Evolutionary conservation across 2,888 invertebrate genomes (phyloP), one percentile per base, ranked within the genome.

Genomic region (Diogma glabrata): DNA sequence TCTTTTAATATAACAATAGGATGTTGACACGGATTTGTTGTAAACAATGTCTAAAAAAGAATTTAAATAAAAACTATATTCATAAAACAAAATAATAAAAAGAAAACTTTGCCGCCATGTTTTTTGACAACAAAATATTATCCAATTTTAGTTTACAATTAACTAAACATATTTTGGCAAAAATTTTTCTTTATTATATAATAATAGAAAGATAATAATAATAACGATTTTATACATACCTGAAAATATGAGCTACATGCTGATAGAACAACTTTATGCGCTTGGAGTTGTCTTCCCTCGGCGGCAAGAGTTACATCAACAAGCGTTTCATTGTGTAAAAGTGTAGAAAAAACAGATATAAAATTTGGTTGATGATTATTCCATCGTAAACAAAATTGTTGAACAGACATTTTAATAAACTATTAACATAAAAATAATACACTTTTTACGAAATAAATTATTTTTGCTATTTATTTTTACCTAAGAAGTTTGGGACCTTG

Each of bases 211-310:
- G 26, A 30, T 17, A 46, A 40, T 51, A 22, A 12, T 23, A 30
- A 45, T 50, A 24, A 43, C 28, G 28, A 14, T 47, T 26, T 24
- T 47, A 12, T 52, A 56, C 63, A 69, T 70, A 87, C 87, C 76
- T 91, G 89, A 71, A 92, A 92, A 71, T 91, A 92, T n/a, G 88
- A 85, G 66, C 90, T 91, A 71, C 91, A 91, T 3, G 92, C 91
- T 1, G 90, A 90, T 33, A 92, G 72, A 23, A 92, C 89, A 52
- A 92, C 83, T 73, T 88, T 90, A 68, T 92, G 92, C 4, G 91
- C 91, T 65, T 87, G 86, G 53, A 92, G 71, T 61, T 88, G 88
- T 60, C 84, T 80, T 20, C 91, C 92, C 67, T 92, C 92, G 6
- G 90, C 88, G n/a, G 90, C 89, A 56, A 92, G 72, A 6, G 92